Evolutionary conservation across 2,113 vertebrate species (phyloP).

Genomic region (Lepus americanus): DNA sequence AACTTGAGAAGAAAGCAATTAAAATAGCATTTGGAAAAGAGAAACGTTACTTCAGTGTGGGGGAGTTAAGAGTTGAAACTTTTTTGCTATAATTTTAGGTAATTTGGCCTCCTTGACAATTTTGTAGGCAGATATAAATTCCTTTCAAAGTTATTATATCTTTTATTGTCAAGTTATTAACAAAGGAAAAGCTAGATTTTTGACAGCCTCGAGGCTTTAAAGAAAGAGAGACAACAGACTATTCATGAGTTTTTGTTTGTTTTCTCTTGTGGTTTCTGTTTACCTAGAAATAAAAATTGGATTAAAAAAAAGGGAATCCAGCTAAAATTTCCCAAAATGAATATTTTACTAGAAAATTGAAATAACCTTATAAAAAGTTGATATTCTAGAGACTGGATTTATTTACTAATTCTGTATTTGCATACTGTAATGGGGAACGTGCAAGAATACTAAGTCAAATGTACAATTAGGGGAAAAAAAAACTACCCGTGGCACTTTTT

Average conservation of each 20-base stretch:
- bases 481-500: neutral
- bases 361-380: neutral
- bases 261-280: neutral
- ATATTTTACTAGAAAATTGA: neutral
- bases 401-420: neutral
- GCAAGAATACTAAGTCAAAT: neutral
- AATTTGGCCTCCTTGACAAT: constrained; percentile 52
- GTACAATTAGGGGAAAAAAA: neutral
- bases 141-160: neutral
- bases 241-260: neutral
- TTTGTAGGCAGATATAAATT: constrained; percentile 24
- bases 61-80: constrained; percentile 16
- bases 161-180: constrained; percentile 46
- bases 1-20: constrained; percentile 66
- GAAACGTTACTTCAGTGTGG: neutral
- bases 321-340: neutral
- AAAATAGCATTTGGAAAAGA: neutral
- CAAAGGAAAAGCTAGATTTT: constrained; percentile 25
- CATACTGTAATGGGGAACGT: neutral
- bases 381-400: neutral
- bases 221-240: neutral
- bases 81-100: constrained; percentile 51
- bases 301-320: neutral
- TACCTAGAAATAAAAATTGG: neutral
- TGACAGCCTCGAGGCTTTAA: neutral